These are phyloP conservation scores for Montipora foliosa DNA, from an alignment of 64 coral and sea anemone species.

Conservation along the genomic window DNA sequence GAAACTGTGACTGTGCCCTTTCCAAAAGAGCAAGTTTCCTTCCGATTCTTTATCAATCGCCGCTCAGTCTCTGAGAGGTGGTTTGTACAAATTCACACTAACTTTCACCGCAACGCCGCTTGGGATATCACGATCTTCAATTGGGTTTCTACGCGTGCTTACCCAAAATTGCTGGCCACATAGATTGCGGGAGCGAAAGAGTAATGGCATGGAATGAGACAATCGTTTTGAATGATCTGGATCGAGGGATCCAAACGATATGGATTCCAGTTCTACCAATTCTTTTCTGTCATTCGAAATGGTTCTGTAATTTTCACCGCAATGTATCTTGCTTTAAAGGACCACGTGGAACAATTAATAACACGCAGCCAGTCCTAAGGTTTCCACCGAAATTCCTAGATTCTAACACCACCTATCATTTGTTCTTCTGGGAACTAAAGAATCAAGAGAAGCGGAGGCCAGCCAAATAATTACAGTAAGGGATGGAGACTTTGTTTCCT, in stretches of 20 bases:
- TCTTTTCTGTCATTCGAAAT: slow-evolving; percentile 62
- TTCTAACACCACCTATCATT: slow-evolving; percentile 50
- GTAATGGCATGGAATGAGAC: slow-evolving; percentile 66
- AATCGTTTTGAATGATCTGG: slow-evolving; percentile 54
- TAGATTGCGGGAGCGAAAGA: slow-evolving; percentile 79
- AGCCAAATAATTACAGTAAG: slow-evolving; percentile 21
- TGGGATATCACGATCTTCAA: slow-evolving; percentile 46
- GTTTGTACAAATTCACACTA: slow-evolving; percentile 73
- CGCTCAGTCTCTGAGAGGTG: slow-evolving; percentile 48
- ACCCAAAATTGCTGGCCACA: slow-evolving; percentile 60
- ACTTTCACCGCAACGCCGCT: slow-evolving; percentile 37
- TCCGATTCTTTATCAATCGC: slow-evolving; percentile 37
- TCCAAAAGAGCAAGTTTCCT: background rate
- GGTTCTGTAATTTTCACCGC: slow-evolving; percentile 49
- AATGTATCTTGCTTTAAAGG: slow-evolving; percentile 43
- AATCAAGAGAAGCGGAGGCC: slow-evolving; percentile 16
- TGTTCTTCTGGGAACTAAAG: slow-evolving; percentile 49
- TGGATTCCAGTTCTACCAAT: background rate
- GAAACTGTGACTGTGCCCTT: background rate
- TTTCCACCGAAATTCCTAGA: slow-evolving; percentile 39
- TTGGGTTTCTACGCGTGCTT: slow-evolving; percentile 73
- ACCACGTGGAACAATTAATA: too few relatives aligned
- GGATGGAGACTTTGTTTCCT: background rate
- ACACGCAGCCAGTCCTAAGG: background rate
- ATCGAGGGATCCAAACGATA: slow-evolving; percentile 71